Percentiles rank a stretch among this genome's conserved stretches.
Evolutionary conservation across 2,113 vertebrate species (phyloP).

Genomic region (Varanus komodoensis): DNA sequence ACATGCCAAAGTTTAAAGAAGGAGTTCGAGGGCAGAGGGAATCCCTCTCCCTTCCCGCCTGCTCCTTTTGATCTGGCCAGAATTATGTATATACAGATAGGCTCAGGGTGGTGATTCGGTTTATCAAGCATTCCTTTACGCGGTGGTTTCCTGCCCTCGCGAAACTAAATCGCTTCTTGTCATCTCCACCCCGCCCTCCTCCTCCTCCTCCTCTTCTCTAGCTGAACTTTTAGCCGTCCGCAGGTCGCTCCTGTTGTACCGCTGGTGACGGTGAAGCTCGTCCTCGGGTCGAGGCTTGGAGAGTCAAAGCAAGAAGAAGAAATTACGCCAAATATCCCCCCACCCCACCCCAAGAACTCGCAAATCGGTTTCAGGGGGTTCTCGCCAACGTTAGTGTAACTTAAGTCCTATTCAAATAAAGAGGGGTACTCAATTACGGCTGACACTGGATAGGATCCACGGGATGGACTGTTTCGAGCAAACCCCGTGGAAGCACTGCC

Average conservation of each 20-base stretch:
- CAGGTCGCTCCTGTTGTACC: neutral
- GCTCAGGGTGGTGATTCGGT: neutral
- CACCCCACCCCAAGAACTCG: neutral
- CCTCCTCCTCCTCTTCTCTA: neutral
- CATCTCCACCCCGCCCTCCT: neutral
- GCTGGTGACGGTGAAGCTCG: neutral
- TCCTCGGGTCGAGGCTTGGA: neutral
- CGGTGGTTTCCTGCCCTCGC: conserved; percentile 12
- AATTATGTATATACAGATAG: conserved; percentile 23
- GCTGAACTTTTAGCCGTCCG: neutral
- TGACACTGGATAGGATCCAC: too few species aligned
- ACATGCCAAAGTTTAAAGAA: conserved; percentile 31
- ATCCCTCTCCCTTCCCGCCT: conserved; percentile 27
- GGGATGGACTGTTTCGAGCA: neutral
- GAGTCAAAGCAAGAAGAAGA: too few species aligned
- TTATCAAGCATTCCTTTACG: neutral
- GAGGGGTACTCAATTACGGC: too few species aligned
- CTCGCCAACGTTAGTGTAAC: too few species aligned
- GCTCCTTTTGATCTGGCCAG: conserved; percentile 46
- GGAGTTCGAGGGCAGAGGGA: conserved; percentile 32
- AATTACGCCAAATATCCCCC: too few species aligned
- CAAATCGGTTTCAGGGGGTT: neutral
- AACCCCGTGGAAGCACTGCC: neutral
- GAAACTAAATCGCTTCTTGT: too few species aligned
- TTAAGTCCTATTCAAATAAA: too few species aligned